phyloP scores from a whole-genome alignment of 2,797 vertebrate genomes.

The Erpetoichthys calabaricus region DNA sequence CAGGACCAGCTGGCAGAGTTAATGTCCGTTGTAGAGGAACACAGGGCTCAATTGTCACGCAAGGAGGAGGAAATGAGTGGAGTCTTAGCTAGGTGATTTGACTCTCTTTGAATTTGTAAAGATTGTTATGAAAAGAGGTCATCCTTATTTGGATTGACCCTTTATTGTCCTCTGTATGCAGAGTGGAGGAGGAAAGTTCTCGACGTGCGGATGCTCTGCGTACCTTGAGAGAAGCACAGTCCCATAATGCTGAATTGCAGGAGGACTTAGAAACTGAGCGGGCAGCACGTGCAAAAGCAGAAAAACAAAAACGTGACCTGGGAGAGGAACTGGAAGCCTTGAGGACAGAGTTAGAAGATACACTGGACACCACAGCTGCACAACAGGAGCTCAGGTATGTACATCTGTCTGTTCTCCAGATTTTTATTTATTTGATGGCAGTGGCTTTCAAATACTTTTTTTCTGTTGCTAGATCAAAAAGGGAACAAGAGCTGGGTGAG shows the following conservation, averaged over 20 bases:
- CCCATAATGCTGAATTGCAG: constrained; percentile 70
- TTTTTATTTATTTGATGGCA: not conserved
- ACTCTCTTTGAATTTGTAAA: no score
- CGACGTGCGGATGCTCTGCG: constrained; percentile 62
- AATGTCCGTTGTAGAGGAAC: constrained; percentile 54
- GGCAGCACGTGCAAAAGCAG: constrained; percentile 62
- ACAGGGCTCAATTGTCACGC: constrained; percentile 58
- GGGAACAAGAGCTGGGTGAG: constrained; percentile 53
- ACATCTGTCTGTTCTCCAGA: constrained; percentile 1
- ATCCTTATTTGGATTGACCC: no score
- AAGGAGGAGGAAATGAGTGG: constrained; percentile 79
- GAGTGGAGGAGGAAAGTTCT: constrained; percentile 64
- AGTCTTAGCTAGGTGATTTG: constrained; percentile 52
- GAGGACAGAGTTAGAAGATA: constrained; percentile 75
- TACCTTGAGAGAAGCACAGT: constrained; percentile 61
- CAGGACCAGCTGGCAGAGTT: constrained; percentile 76
- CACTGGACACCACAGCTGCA: constrained; percentile 72
- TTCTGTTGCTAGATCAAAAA: constrained; percentile 39
- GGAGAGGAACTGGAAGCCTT: constrained; percentile 79
- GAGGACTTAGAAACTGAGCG: constrained; percentile 77
- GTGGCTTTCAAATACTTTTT: no score
- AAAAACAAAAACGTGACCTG: constrained; percentile 75
- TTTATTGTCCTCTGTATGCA: constrained; percentile 18
- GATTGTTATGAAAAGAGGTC: no score
- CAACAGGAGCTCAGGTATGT: constrained; percentile 75